Conservation (phyloP, 2,797 vertebrate species). For the Dipus sagitta region DNA sequence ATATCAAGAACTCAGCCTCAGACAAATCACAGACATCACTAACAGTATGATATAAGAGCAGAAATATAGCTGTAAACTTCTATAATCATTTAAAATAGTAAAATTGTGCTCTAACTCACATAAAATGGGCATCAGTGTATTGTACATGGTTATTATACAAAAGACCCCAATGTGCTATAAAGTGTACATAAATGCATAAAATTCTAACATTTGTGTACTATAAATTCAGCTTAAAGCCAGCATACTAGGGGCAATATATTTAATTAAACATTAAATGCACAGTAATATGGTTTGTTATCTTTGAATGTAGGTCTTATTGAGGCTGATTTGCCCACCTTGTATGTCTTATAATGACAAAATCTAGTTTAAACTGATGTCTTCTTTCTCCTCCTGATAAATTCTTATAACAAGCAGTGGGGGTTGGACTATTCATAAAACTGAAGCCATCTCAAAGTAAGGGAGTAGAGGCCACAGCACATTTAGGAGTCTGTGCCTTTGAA, state of each 20-base stretch:
- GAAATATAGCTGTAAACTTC: constrained; percentile 60
- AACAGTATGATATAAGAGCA: constrained; percentile 44
- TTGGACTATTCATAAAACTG: not conserved
- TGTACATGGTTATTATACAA: constrained; percentile 58
- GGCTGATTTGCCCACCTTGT: not conserved
- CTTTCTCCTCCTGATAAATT: constrained; percentile 47
- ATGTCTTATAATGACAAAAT: constrained; percentile 43
- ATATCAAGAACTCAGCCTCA: constrained; percentile 53
- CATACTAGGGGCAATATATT: constrained; percentile 58
- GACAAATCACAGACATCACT: constrained; percentile 60
- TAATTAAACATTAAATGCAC: constrained; percentile 74
- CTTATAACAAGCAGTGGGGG: not conserved
- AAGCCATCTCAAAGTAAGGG: constrained; percentile 28
- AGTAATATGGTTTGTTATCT: constrained; percentile 57
- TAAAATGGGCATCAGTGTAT: constrained; percentile 59
- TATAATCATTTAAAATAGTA: constrained; percentile 68
- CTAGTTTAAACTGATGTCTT: not conserved
- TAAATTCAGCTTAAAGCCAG: constrained; percentile 68
- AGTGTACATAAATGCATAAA: constrained; percentile 61
- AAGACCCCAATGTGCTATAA: constrained; percentile 67
- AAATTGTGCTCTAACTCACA: constrained; percentile 62
- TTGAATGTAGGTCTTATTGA: constrained; percentile 38
- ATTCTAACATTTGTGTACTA: constrained; percentile 32
- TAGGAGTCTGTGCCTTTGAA: constrained; percentile 35
- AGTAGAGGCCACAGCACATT: not conserved